These are phyloP conservation scores for Rallus limicola DNA, from an alignment of 2,113 vertebrate genomes.

Conservation along the genomic window DNA sequence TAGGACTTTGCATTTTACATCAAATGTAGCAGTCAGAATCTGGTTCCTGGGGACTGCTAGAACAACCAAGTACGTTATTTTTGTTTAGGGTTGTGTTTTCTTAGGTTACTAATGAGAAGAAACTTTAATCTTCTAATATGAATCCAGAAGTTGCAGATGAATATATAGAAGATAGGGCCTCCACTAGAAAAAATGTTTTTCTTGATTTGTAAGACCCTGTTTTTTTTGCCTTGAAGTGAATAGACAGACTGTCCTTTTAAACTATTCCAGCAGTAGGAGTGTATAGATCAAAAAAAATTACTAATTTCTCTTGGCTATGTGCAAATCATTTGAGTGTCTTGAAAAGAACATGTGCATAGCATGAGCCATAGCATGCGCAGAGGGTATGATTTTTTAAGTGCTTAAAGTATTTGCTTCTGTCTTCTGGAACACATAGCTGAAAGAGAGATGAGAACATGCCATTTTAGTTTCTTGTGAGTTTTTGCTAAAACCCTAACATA, in stretches of 20 bases:
- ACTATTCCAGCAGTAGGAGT: background rate
- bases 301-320: background rate
- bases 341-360: background rate
- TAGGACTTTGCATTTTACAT: background rate
- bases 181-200: background rate
- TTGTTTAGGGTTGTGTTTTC: background rate
- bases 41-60: background rate
- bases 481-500: background rate
- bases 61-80: background rate
- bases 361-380: background rate
- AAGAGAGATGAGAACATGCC: background rate
- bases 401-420: background rate
- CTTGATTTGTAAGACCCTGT: background rate
- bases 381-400: background rate
- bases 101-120: background rate
- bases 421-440: background rate
- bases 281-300: background rate
- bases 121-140: background rate
- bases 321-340: background rate
- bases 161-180: background rate
- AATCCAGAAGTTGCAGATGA: background rate
- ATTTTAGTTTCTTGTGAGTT: background rate
- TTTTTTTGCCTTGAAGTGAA: background rate
- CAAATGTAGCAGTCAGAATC: background rate
- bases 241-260: background rate